A percentile compares a stretch with the other conserved stretches of the same genome.
Conservation (phyloP, 2,888 invertebrate species). For the Urechis unicinctus region DNA sequence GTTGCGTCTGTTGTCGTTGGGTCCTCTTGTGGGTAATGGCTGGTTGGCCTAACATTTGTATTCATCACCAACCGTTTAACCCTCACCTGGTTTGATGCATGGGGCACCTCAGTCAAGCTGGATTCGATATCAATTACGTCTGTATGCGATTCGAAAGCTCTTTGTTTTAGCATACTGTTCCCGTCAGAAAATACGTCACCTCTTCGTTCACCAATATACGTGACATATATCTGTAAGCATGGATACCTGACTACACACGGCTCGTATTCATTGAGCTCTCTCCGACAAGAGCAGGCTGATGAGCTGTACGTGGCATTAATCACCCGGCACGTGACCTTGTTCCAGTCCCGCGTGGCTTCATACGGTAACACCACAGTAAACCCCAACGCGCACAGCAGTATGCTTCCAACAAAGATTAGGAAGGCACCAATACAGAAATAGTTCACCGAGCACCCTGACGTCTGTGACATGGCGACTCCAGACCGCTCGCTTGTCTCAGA, state of each 20-base stretch:
- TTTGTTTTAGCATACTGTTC: no score
- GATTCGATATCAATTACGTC: no score
- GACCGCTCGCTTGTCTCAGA: no score
- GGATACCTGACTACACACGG: slow-evolving; percentile 10
- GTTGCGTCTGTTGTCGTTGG: no score
- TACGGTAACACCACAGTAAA: slow-evolving; percentile 21
- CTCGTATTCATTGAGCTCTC: slow-evolving; percentile 11
- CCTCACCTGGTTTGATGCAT: no score
- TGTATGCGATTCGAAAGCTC: no score
- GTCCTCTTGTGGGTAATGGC: no score
- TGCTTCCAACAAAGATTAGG: slow-evolving; percentile 19
- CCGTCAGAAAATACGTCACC: no score
- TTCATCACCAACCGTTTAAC: no score
- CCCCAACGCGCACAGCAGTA: slow-evolving; percentile 20
- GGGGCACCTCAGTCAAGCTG: no score
- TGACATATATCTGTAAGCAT: slow-evolving; percentile 8
- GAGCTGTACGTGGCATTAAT: slow-evolving; percentile 14
- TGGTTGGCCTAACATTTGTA: no score
- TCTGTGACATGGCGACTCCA: slow-evolving; percentile 11
- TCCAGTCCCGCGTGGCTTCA: slow-evolving; percentile 17
- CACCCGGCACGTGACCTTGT: slow-evolving; percentile 12
- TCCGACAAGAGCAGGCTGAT: slow-evolving; percentile 15
- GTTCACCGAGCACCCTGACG: slow-evolving; percentile 12
- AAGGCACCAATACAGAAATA: slow-evolving; percentile 21
- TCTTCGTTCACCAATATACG: no score